Evolutionary conservation across 2,113 vertebrate species (phyloP), one percentile per base, ranked within the genome.

Genomic region (Romanogobio albipinnatus): DNA sequence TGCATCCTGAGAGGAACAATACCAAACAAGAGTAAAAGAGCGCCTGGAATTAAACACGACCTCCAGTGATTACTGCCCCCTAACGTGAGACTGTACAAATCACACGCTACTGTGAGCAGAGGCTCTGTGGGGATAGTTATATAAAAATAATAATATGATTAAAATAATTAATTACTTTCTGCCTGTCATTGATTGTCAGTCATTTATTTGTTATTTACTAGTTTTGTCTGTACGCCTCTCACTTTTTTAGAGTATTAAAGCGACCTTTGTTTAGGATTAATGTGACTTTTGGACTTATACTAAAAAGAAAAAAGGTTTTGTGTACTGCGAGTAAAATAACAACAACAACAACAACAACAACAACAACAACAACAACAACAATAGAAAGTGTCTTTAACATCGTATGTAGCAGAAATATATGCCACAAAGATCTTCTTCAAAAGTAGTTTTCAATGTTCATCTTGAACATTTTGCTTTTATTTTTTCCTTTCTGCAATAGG

Each of bases 21-120:
- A 81, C 79, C 79, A 81, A 81, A 68, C 79, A 81, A 68, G 33
- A 71, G 66, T 56, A 82, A 78, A 82, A 71, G 49, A 71, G 81
- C 81, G 81, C 47, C 49, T 43, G 49, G 45, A 53, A 53, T 71
- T 43, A 39, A 49, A 64, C 81, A 22, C 33, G 29, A 9, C 19
- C 49, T 39, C 11, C 81, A 14, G 81, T 82, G 49, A 71, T 13
- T 58, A 56, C 64, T 71, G 81, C 81, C 81, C 66, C 64, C 81
- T 71, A 71, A 19, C 17, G 81, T 10, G 1, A 39, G 81, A 36
- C 66, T 82, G 81, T 82, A 73, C 58, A 19, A 26, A 71, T 3
- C 11, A 58, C 47, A 56, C 19, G 11, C 9, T 5, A 19, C 74
- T 29, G 10, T 19, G 36, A 70, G 36, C 26, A 68, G 15, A 36